Base-by-base conservation (phyloP, 37 sponge, comb jelly and placozoan genomes). In the Crambe crambe region DNA sequence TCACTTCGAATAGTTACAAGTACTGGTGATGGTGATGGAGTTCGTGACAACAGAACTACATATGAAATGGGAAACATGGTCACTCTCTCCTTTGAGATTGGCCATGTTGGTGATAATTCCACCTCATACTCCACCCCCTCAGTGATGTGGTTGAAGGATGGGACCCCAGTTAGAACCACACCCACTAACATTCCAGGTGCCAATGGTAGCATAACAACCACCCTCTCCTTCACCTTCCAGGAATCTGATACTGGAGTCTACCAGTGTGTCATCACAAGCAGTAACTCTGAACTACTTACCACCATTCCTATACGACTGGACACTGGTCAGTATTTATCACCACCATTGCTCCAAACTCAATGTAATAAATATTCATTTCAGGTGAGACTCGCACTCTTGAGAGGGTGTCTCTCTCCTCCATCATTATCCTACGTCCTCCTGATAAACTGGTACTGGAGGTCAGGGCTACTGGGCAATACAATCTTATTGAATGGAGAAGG, bases 261-360 rank as follows among this genome's bases (percentile, higher is more conserved):
- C 40, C 83, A 83, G 75, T 83, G 83, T 65, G 56, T 83, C 58
- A 74, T 73, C 75, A 69, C 69, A 35, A 70, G 66, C 30, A 32
- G 1, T 32, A 42, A 67, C 42, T 31, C 38, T 66, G 75, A 83
- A 44, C 42, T 83, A 18, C 8, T 75, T 62, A 31, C 56, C 23
- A 56, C 74, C 27, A 56, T 42, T 56, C 83, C 83, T 21, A 35
- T 75, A 30, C 40, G 75, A 51, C 68, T 83, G 56, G 83, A 83
- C 56, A 74, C 83, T 56, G 66, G 83, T 83, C 8, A 38, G 68
- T 47, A 47, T 47, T 47, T 47, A 47, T 15, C 51, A 47, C n/a
- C n/a, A n/a, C n/a, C n/a, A n/a, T n/a, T n/a, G n/a, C n/a, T n/a
- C n/a, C n/a, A n/a, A n/a, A n/a, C 51, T 47, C 51, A 15, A 12